phyloP scores from a whole-genome alignment of 2,113 vertebrate species.

The Vombatus ursinus region DNA sequence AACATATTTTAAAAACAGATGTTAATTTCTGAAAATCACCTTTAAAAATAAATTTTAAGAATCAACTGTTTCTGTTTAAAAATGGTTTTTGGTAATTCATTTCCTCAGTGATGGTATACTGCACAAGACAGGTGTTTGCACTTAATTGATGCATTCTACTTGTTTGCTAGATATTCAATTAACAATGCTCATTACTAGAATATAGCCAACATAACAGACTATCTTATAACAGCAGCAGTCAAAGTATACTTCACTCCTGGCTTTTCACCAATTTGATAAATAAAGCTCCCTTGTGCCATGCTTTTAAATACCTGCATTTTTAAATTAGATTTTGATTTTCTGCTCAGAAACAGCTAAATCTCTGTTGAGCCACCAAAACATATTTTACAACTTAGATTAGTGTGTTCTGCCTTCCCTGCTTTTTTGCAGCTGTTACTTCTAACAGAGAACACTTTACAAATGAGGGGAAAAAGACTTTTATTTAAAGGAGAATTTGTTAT shows the following conservation, averaged over 20 bases:
- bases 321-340: conserved; percentile 74
- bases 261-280: conserved; percentile 63
- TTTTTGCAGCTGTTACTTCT: conserved; percentile 56
- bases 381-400: conserved; percentile 67
- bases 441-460: conserved; percentile 61
- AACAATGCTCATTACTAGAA: neutral
- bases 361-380: conserved; percentile 64
- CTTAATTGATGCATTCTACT: conserved; percentile 43
- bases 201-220: neutral
- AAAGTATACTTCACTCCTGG: conserved; percentile 40
- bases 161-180: conserved; percentile 18
- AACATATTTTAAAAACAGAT: conserved; percentile 42
- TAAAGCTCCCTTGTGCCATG: conserved; percentile 25
- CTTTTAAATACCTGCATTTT: conserved; percentile 74
- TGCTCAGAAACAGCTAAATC: conserved; percentile 66
- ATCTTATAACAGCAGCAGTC: neutral
- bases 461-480: conserved; percentile 46
- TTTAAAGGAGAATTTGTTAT: conserved; percentile 55
- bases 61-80: conserved; percentile 19
- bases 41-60: conserved; percentile 54
- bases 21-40: conserved; percentile 45
- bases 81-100: conserved; percentile 45
- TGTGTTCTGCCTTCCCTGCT: conserved; percentile 30
- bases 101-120: conserved; percentile 36
- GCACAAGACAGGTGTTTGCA: conserved; percentile 53